Percentiles rank a stretch among this genome's conserved stretches.
These are phyloP conservation scores for Castor canadensis DNA, from an alignment of 2,113 vertebrate genomes.

Conservation along the genomic window DNA sequence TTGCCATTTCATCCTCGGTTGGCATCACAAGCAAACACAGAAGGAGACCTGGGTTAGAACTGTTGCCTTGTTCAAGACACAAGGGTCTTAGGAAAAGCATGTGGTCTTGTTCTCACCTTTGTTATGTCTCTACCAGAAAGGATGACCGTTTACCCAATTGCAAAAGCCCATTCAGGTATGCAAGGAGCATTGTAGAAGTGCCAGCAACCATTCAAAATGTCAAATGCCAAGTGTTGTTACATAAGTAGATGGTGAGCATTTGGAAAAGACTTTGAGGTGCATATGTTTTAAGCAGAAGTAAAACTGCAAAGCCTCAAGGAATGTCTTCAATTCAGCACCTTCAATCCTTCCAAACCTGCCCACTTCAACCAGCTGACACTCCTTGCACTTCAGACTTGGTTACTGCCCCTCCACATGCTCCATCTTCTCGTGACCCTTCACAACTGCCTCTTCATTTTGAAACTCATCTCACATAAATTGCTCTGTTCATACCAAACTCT, in stretches of 20 bases:
- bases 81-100: neutral
- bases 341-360: neutral
- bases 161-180: neutral
- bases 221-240: neutral
- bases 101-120: neutral
- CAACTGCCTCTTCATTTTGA: neutral
- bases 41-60: neutral
- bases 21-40: neutral
- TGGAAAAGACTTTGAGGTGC: neutral
- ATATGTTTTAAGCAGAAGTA: neutral
- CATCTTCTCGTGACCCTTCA: neutral
- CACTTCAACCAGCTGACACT: neutral
- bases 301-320: conserved; percentile 1
- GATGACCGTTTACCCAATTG: neutral
- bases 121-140: neutral
- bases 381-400: neutral
- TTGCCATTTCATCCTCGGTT: neutral
- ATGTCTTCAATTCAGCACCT: neutral
- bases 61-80: neutral
- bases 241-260: neutral
- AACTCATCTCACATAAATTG: neutral
- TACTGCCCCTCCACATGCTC: neutral
- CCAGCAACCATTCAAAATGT: neutral
- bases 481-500: neutral
- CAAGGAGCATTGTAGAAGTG: neutral